Percentiles rank a stretch among this genome's conserved stretches.
Evolutionary conservation across 2,113 vertebrate genomes (phyloP).

Genomic region (Scartelaos histophorus): DNA sequence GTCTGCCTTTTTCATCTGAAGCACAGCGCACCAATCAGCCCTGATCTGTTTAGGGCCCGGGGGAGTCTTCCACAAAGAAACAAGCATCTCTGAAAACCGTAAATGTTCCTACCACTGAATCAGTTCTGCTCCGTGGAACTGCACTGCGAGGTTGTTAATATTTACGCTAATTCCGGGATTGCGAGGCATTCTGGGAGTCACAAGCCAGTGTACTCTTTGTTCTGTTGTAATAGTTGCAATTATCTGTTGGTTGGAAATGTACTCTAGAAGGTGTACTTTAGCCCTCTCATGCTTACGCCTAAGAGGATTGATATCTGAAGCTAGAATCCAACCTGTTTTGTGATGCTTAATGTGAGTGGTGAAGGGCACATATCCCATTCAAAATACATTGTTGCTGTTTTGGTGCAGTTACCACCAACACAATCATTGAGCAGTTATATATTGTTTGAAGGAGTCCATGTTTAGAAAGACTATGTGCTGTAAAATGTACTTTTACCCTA

Average conservation of each 20-base stretch:
- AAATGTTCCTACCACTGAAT: not conserved
- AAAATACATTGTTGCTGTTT: no score
- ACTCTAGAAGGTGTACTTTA: not conserved
- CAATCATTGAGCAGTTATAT: no score
- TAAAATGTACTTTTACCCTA: no score
- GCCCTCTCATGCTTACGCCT: no score
- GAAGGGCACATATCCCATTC: no score
- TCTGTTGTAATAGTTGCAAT: not conserved
- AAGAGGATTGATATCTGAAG: no score
- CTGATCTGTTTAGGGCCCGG: constrained; percentile 6
- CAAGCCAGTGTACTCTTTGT: not conserved
- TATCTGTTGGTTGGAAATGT: not conserved
- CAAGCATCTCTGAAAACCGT: constrained; percentile 3
- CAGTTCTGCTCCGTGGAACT: not conserved
- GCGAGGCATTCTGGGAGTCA: not conserved
- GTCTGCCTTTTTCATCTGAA: constrained; percentile 4
- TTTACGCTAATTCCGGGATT: constrained; percentile 1
- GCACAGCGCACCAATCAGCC: not conserved
- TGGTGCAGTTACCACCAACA: no score
- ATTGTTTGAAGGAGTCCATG: no score
- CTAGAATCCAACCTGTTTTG: no score
- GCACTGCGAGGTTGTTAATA: not conserved
- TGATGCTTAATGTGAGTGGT: no score
- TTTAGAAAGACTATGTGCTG: no score
- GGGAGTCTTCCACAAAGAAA: not conserved